Percentiles rank a stretch among this genome's conserved stretches.
Evolutionary conservation across 2,888 invertebrate species (phyloP).

Genomic region (Orthosia gothica): DNA sequence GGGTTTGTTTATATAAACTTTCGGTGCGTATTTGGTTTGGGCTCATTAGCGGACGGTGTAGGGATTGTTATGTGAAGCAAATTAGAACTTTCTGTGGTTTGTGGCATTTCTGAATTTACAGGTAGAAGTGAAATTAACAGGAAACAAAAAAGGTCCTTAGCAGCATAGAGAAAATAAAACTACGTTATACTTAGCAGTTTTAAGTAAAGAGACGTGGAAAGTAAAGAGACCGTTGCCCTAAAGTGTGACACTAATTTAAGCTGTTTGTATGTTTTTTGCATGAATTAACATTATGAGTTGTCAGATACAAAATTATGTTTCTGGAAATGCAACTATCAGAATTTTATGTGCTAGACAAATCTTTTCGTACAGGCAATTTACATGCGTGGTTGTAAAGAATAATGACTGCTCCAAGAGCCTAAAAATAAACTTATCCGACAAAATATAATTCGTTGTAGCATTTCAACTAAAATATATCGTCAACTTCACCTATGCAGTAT

Average conservation of each 20-base stretch:
- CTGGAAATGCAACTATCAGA: not conserved
- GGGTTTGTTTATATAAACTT: slow-evolving; percentile 33
- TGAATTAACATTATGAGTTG: too few species aligned
- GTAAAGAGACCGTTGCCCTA: too few species aligned
- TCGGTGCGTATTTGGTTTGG: slow-evolving; percentile 21
- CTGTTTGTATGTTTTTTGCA: too few species aligned
- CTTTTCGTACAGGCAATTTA: not conserved
- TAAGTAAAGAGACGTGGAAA: not conserved
- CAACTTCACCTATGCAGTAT: not conserved
- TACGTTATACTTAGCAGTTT: too few species aligned
- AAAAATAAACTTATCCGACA: not conserved
- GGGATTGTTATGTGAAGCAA: not conserved
- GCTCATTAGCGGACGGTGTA: slow-evolving; percentile 27
- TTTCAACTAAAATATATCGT: slow-evolving; percentile 1
- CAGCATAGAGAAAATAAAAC: too few species aligned
- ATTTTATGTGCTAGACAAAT: too few species aligned
- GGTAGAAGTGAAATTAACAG: not conserved
- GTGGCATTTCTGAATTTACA: not conserved
- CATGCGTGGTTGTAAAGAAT: not conserved
- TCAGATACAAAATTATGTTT: not conserved
- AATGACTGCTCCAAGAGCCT: not conserved
- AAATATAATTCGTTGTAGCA: not conserved
- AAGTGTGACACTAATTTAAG: too few species aligned
- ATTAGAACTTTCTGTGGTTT: slow-evolving; percentile 6
- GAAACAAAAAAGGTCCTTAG: not conserved